Conservation (phyloP, 1,140 invertebrate species). For the Lysiphlebus fabarum region DNA sequence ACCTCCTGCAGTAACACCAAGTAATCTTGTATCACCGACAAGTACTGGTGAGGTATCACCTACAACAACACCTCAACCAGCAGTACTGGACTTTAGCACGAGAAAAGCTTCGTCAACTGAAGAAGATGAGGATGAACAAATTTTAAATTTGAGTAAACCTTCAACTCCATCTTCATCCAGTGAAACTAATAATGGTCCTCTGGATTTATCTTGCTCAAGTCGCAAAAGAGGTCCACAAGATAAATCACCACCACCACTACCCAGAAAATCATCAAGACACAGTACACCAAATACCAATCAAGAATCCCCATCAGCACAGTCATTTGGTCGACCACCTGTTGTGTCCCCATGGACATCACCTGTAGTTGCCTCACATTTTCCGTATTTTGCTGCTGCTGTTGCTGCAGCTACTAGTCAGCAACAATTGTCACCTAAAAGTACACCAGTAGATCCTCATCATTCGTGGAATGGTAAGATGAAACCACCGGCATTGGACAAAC, state of each 20-base stretch:
- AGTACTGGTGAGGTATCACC: conserved; percentile 45
- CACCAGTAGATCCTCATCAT: conserved; percentile 52
- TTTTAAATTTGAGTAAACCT: conserved; percentile 66
- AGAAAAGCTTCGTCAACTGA: conserved; percentile 55
- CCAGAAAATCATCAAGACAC: conserved; percentile 63
- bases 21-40: conserved; percentile 47
- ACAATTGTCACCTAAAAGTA: conserved; percentile 68
- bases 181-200: conserved; percentile 67
- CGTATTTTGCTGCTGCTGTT: conserved; percentile 78
- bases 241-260: conserved; percentile 59
- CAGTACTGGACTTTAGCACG: conserved; percentile 76
- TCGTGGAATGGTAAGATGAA: conserved; percentile 82
- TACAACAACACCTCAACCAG: conserved; percentile 53
- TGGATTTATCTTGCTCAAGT: conserved; percentile 75
- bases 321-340: conserved; percentile 63
- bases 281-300: conserved; percentile 42
- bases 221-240: conserved; percentile 69
- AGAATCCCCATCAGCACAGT: conserved; percentile 40
- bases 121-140: conserved; percentile 63
- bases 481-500: conserved; percentile 58
- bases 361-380: conserved; percentile 70
- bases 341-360: conserved; percentile 74
- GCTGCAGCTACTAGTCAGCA: conserved; percentile 64
- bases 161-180: conserved; percentile 54
- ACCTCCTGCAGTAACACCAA: conserved; percentile 54